Conservation (phyloP, 2,113 vertebrate species). For the Zosterops lateralis region DNA sequence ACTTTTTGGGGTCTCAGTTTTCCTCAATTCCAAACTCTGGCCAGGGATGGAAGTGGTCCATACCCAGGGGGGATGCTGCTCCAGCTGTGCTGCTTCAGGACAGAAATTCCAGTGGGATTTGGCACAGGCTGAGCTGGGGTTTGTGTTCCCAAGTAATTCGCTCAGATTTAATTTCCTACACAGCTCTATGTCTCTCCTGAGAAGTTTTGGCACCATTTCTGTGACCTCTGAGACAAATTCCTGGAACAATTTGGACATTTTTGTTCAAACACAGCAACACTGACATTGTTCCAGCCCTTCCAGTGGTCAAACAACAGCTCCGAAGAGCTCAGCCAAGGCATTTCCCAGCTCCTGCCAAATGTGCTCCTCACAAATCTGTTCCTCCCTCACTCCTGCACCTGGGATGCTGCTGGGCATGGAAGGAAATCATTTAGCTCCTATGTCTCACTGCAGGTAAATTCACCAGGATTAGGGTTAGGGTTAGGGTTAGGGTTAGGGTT, state of each 20-base stretch:
- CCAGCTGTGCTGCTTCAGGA: not conserved
- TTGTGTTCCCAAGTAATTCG: not conserved
- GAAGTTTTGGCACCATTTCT: constrained; percentile 4
- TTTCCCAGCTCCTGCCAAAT: constrained; percentile 20
- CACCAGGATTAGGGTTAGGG: no score
- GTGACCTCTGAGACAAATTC: not conserved
- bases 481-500: no score
- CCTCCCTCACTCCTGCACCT: not conserved
- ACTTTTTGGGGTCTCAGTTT: not conserved
- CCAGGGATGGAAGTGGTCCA: not conserved
- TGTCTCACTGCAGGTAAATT: not conserved
- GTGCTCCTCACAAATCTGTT: not conserved
- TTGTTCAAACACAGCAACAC: not conserved
- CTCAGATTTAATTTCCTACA: not conserved
- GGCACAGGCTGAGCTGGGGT: not conserved
- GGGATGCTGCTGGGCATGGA: not conserved
- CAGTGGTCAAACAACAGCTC: constrained; percentile 2
- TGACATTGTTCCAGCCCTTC: not conserved
- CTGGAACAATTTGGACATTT: constrained; percentile 18
- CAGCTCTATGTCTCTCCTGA: not conserved
- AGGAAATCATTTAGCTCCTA: not conserved
- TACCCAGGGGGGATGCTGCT: not conserved
- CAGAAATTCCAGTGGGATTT: not conserved
- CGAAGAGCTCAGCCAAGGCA: constrained; percentile 1
- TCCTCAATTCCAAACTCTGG: not conserved